Percentiles rank a stretch among this genome's conserved stretches.
phyloP scores from a whole-genome alignment of 2,888 invertebrate genomes.

The Amphipoea lucens region DNA sequence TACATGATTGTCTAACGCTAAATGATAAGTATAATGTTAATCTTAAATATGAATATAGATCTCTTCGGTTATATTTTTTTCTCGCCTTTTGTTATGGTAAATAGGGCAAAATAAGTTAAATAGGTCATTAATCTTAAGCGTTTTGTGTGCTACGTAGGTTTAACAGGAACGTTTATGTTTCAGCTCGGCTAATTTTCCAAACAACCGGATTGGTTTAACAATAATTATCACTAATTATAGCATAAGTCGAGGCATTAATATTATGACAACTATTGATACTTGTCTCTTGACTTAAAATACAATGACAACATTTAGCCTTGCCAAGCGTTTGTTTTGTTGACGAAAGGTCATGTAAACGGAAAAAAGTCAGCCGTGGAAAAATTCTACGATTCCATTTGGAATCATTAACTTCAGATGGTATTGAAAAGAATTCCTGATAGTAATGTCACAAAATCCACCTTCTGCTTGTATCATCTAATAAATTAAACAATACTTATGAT shows the following conservation, averaged over 20 bases:
- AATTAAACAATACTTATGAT: background rate
- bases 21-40: constrained; percentile 11
- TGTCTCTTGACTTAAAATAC: constrained; percentile 34
- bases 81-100: constrained; percentile 25
- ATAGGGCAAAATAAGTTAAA: constrained; percentile 35
- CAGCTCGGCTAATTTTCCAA: constrained; percentile 12
- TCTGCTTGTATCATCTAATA: background rate
- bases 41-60: constrained; percentile 8
- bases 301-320: constrained; percentile 57
- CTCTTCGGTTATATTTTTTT: background rate
- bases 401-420: constrained; percentile 19
- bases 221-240: constrained; percentile 13
- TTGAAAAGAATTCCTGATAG: background rate
- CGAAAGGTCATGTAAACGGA: constrained; percentile 55
- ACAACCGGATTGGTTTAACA: constrained; percentile 1
- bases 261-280: constrained; percentile 29
- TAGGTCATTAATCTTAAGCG: constrained; percentile 42
- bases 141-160: background rate
- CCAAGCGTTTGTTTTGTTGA: constrained; percentile 50
- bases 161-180: constrained; percentile 3
- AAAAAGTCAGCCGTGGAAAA: constrained; percentile 30
- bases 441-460: background rate
- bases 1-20: constrained; percentile 46
- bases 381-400: constrained; percentile 4
- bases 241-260: constrained; percentile 13